Percentiles rank a stretch among this genome's conserved stretches.
phyloP scores from a whole-genome alignment of 1,140 invertebrate genomes.

The Proctacanthus coquilletti region DNA sequence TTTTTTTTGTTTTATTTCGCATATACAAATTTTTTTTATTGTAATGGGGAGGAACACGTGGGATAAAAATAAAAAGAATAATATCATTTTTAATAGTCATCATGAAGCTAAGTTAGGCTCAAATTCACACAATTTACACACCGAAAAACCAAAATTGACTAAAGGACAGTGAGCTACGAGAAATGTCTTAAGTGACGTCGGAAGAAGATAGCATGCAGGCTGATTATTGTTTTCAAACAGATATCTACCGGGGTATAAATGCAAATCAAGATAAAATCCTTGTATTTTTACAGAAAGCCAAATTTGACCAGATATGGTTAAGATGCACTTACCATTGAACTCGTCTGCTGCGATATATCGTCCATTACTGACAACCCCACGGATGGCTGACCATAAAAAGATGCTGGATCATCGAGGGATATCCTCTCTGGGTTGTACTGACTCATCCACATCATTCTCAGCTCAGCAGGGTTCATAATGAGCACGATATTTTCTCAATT shows the following conservation, averaged over 20 bases:
- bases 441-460: constrained; percentile 59
- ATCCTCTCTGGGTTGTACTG: constrained; percentile 27
- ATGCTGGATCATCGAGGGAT: constrained; percentile 21
- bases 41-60: constrained; percentile 3
- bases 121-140: too few species aligned
- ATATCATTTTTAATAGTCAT: too few species aligned
- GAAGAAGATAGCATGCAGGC: background rate
- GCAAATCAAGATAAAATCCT: background rate
- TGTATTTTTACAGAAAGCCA: background rate
- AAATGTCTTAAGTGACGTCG: too few species aligned
- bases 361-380: constrained; percentile 28
- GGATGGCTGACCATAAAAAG: constrained; percentile 17
- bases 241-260: background rate
- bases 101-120: too few species aligned
- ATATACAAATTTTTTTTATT: background rate
- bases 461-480: constrained; percentile 36
- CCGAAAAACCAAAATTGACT: too few species aligned
- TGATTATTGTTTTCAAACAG: background rate
- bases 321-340: constrained; percentile 20
- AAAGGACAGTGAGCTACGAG: too few species aligned
- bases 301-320: background rate
- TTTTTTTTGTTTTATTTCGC: background rate
- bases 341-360: constrained; percentile 20
- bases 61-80: constrained; percentile 1
- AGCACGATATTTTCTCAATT: too few species aligned